These are phyloP conservation scores for Orchestia grillus DNA, from an alignment of 1,140 invertebrate species.

Conservation along the genomic window DNA sequence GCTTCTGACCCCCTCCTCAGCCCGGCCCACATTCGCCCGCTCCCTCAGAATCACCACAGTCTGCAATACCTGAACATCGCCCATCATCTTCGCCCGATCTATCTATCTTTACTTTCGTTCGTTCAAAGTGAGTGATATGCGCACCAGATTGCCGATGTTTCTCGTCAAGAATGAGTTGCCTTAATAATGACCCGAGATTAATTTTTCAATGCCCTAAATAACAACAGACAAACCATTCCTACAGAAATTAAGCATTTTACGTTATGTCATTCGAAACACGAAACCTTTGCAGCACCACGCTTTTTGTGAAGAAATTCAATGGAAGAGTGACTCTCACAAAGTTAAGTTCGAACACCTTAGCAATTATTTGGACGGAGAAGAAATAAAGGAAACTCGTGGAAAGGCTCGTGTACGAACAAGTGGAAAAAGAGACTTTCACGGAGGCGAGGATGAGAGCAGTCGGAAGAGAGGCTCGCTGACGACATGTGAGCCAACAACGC, in stretches of 20 bases:
- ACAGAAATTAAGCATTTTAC: background rate
- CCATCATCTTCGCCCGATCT: background rate
- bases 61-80: background rate
- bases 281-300: background rate
- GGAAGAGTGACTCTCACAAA: background rate
- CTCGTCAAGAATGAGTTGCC: background rate
- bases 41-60: background rate
- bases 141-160: background rate
- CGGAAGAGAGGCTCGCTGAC: background rate
- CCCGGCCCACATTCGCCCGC: constrained; percentile 32
- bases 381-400: background rate
- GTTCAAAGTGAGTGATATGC: background rate
- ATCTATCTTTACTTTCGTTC: background rate
- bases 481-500: background rate
- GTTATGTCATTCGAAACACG: background rate
- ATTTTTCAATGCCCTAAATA: background rate
- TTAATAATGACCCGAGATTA: too few species aligned
- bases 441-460: background rate
- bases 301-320: background rate
- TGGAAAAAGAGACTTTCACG: background rate
- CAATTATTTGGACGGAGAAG: background rate
- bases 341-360: background rate
- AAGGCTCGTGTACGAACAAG: background rate
- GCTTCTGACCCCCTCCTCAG: background rate
- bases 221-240: background rate